Conservation (phyloP, 2,113 vertebrate genomes). For the Hippocampus comes region DNA sequence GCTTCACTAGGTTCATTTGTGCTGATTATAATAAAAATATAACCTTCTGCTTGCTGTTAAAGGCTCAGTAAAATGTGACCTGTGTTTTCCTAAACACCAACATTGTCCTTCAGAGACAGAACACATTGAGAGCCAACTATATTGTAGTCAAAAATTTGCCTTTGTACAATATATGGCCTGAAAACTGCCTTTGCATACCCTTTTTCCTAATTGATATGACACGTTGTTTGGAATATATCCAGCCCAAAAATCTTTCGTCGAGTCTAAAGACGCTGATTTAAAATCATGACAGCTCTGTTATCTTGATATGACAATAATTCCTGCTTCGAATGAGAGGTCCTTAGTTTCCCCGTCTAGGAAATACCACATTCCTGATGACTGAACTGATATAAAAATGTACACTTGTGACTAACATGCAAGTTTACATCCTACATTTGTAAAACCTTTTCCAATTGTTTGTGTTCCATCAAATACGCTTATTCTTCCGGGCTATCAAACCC, state of each 20-base stretch:
- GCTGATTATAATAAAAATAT: not conserved
- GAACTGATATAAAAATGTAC: not conserved
- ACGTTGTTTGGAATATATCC: not conserved
- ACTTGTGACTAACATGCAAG: not conserved
- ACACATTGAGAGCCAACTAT: too few relatives aligned
- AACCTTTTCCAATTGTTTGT: not conserved
- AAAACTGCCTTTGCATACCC: not conserved
- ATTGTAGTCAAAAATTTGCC: too few relatives aligned
- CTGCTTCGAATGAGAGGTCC: not conserved
- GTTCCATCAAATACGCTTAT: not conserved
- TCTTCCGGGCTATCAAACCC: not conserved
- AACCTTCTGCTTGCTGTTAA: not conserved
- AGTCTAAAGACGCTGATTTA: not conserved
- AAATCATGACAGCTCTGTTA: not conserved
- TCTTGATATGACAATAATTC: not conserved
- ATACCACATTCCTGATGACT: not conserved
- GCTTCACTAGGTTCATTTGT: not conserved
- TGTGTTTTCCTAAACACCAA: not conserved
- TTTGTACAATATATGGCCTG: not conserved
- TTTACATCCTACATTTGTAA: not conserved
- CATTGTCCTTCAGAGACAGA: not conserved
- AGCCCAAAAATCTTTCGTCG: not conserved
- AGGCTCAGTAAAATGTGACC: not conserved
- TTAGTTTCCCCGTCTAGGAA: not conserved
- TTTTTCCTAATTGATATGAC: not conserved